Percentiles rank a stretch among this genome's conserved stretches.
Evolutionary conservation across 2,888 invertebrate genomes (phyloP).

Genomic region (Cyclophora punctaria): DNA sequence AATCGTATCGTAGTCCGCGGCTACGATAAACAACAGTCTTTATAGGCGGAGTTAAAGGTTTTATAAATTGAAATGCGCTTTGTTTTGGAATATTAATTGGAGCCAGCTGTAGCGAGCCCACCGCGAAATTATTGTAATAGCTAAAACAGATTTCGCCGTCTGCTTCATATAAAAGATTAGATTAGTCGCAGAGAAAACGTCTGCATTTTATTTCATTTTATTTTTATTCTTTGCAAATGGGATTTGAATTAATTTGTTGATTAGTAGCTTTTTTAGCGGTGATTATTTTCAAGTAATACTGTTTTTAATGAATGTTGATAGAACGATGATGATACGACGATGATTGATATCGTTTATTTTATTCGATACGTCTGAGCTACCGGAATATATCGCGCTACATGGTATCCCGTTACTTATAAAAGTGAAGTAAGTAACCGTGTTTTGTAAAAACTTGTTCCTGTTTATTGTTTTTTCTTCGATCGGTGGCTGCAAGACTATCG

Average conservation of each 20-base stretch:
- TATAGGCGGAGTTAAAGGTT: too few relatives aligned
- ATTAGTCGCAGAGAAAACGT: slow-evolving; percentile 18
- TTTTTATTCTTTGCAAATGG: too few relatives aligned
- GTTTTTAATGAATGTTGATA: too few relatives aligned
- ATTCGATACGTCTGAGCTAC: slow-evolving; percentile 14
- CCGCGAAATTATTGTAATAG: slow-evolving; percentile 20
- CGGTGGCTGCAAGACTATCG: slow-evolving; percentile 12
- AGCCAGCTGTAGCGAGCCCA: slow-evolving; percentile 19
- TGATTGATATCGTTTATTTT: slow-evolving; percentile 1
- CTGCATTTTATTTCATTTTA: slow-evolving; percentile 18
- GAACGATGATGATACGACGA: not conserved
- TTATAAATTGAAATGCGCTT: slow-evolving; percentile 9
- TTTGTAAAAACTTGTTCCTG: slow-evolving; percentile 21
- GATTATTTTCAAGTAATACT: too few relatives aligned
- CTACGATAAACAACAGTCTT: too few relatives aligned
- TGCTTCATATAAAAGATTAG: slow-evolving; percentile 18
- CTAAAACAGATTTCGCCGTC: slow-evolving; percentile 16
- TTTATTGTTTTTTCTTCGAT: slow-evolving; percentile 20
- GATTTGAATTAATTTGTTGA: too few relatives aligned
- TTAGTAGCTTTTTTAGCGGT: too few relatives aligned
- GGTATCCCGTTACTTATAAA: slow-evolving; percentile 18
- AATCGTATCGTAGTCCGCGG: too few relatives aligned
- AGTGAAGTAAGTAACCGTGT: slow-evolving; percentile 19
- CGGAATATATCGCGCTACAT: slow-evolving; percentile 14
- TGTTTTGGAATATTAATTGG: slow-evolving; percentile 14